A percentile compares a stretch with the other conserved stretches of the same genome.
Conservation (phyloP, 2,888 invertebrate genomes). For the Siphonodentalium dalli region DNA sequence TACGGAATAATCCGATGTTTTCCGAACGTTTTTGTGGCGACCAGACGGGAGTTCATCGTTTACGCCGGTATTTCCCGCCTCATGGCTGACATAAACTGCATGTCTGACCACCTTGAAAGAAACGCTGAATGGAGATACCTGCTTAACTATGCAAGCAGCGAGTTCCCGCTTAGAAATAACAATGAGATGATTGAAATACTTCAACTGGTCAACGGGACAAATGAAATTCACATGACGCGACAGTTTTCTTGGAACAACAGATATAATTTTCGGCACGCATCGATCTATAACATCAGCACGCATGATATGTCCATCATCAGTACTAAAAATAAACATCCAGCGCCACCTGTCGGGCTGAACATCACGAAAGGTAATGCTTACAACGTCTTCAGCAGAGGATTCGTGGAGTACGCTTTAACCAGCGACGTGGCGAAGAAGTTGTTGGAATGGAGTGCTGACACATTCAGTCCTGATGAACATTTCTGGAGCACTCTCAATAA, state of each 20-base stretch:
- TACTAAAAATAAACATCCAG: slow-evolving; percentile 22
- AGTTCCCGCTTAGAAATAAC: slow-evolving; percentile 53
- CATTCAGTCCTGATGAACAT: slow-evolving; percentile 53
- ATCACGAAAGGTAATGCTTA: slow-evolving; percentile 51
- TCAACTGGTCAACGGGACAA: slow-evolving; percentile 43
- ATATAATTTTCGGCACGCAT: too few species aligned
- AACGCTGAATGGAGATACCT: slow-evolving; percentile 51
- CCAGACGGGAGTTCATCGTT: slow-evolving; percentile 39
- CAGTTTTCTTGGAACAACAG: slow-evolving; percentile 12
- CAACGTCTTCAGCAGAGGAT: slow-evolving; percentile 40
- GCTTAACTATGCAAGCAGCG: slow-evolving; percentile 51
- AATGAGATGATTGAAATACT: slow-evolving; percentile 50
- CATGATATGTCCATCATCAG: slow-evolving; percentile 21
- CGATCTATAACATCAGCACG: too few species aligned
- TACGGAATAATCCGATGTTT: slow-evolving; percentile 43
- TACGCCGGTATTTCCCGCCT: slow-evolving; percentile 44
- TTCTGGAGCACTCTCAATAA: slow-evolving; percentile 52
- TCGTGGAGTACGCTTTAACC: slow-evolving; percentile 42
- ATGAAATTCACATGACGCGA: slow-evolving; percentile 43
- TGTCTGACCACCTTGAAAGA: slow-evolving; percentile 34
- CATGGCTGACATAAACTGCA: slow-evolving; percentile 49
- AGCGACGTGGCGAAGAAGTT: slow-evolving; percentile 33
- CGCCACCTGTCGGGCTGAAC: slow-evolving; percentile 35
- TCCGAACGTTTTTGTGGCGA: slow-evolving; percentile 56
- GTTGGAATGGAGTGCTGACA: slow-evolving; percentile 43